phyloP scores from a whole-genome alignment of 2,113 vertebrate genomes.

The Coptodon bakossiorum region DNA sequence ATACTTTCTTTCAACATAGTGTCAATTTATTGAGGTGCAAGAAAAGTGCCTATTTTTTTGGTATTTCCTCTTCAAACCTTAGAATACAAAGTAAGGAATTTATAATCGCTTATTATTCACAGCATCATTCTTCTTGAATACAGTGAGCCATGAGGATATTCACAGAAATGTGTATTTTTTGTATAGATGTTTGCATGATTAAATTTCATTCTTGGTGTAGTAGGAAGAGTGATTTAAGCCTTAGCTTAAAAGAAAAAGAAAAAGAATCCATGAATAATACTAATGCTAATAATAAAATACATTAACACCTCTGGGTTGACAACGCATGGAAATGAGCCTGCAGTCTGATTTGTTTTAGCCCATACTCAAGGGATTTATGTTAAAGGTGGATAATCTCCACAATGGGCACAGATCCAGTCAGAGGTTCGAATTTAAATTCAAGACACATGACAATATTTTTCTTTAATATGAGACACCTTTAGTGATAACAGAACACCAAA shows the following conservation, averaged over 20 bases:
- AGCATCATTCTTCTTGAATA: neutral
- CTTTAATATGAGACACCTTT: neutral
- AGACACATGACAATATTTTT: neutral
- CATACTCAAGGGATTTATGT: neutral
- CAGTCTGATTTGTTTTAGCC: neutral
- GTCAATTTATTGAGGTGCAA: slow-evolving; percentile 3
- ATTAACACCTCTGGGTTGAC: slow-evolving; percentile 29
- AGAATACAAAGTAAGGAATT: neutral
- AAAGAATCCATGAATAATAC: slow-evolving; percentile 21
- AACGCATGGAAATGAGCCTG: slow-evolving; percentile 11
- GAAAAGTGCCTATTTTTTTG: neutral
- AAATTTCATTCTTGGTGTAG: neutral
- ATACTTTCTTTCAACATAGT: neutral
- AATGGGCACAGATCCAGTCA: neutral
- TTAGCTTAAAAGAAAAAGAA: neutral
- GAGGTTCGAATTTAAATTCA: neutral
- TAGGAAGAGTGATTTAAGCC: neutral
- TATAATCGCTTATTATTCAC: neutral
- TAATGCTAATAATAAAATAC: neutral
- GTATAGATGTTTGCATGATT: neutral
- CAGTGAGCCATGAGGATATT: neutral
- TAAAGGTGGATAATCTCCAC: neutral
- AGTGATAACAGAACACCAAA: neutral
- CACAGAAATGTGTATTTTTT: neutral
- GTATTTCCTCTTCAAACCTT: slow-evolving; percentile 18